Conservation (phyloP, 2,113 vertebrate species). For the Embiotoca jacksoni region DNA sequence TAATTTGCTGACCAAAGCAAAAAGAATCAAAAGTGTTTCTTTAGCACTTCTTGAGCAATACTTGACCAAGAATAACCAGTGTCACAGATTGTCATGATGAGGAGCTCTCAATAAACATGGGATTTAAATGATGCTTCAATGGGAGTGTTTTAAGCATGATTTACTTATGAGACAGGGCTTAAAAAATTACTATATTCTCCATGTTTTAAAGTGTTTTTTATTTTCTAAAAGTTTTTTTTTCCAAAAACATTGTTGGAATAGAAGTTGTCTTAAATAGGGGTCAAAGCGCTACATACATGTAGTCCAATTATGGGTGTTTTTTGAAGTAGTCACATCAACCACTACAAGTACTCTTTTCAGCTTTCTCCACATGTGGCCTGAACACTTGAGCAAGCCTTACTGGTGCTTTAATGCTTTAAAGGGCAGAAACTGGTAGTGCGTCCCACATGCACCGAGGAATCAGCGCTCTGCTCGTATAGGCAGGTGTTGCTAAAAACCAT, state of each 20-base stretch:
- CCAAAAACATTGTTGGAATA: not conserved
- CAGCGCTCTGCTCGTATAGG: not conserved
- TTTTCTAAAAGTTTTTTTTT: not conserved
- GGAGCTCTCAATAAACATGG: too few relatives aligned
- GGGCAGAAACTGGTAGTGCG: slow-evolving; percentile 41
- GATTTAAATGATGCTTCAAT: too few relatives aligned
- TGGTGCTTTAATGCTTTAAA: slow-evolving; percentile 39
- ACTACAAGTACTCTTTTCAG: slow-evolving; percentile 46
- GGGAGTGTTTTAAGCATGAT: too few relatives aligned
- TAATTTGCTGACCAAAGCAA: not conserved
- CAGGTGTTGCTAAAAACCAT: slow-evolving; percentile 43
- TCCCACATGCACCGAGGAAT: slow-evolving; percentile 28
- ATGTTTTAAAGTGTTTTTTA: not conserved
- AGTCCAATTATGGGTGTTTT: slow-evolving; percentile 62
- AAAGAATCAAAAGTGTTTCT: not conserved
- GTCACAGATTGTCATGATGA: too few relatives aligned
- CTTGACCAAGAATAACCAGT: too few relatives aligned
- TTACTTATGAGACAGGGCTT: too few relatives aligned
- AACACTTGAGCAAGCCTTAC: slow-evolving; percentile 35
- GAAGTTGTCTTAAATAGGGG: not conserved
- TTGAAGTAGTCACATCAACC: slow-evolving; percentile 53
- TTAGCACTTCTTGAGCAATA: too few relatives aligned
- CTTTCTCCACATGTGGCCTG: slow-evolving; percentile 59
- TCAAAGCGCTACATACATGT: slow-evolving; percentile 2
- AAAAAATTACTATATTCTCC: too few relatives aligned